Conservation (phyloP, 2,113 vertebrate genomes). For the Patagioenas fasciata region DNA sequence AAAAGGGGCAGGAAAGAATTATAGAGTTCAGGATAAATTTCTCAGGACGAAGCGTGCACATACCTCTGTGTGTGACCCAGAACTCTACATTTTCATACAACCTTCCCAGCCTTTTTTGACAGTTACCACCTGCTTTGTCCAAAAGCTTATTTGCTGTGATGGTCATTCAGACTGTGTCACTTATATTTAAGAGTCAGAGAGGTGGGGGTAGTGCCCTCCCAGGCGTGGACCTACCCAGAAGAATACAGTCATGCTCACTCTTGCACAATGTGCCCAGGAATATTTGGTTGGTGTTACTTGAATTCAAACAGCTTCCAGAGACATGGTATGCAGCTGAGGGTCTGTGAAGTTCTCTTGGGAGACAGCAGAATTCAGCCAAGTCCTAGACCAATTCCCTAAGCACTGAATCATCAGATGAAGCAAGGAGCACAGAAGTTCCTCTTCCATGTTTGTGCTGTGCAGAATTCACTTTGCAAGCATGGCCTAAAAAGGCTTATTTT, state of each 20-base stretch:
- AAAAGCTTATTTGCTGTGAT: neutral
- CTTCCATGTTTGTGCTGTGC: neutral
- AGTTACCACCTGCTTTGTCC: neutral
- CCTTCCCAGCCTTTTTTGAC: neutral
- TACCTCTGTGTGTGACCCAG: no score
- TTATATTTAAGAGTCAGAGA: neutral
- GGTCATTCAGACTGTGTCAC: neutral
- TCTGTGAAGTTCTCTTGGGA: neutral
- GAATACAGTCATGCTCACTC: neutral
- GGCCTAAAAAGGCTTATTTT: neutral
- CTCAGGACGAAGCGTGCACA: neutral
- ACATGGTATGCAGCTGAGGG: neutral
- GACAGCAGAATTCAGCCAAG: neutral
- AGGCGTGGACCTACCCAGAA: neutral
- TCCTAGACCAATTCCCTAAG: neutral
- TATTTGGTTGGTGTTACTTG: neutral
- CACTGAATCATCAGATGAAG: neutral
- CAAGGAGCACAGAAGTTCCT: neutral
- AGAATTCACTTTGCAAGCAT: neutral
- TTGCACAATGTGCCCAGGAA: neutral
- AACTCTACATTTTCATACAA: rapidly evolving
- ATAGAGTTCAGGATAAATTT: neutral
- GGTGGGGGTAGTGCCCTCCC: no score
- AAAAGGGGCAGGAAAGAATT: neutral
- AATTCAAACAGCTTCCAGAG: neutral